Evolutionary conservation across 2,113 vertebrate species (phyloP).

Genomic region (Equus quagga): DNA sequence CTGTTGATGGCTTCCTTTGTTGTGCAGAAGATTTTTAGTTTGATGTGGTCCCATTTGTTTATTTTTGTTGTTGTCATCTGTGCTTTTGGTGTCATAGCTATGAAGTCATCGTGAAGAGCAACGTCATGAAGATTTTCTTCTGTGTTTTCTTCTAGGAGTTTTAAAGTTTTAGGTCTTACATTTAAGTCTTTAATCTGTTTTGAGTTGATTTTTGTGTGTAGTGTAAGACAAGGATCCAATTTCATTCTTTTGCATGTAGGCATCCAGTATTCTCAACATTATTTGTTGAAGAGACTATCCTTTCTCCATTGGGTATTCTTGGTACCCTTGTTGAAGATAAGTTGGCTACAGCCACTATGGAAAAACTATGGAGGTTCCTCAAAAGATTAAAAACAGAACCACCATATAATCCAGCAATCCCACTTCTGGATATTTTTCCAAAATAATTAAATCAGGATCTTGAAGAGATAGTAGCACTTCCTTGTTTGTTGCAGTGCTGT

Average conservation of each 20-base stretch:
- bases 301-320: neutral
- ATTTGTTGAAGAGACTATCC: neutral
- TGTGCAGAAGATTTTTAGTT: neutral
- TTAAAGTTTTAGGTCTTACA: neutral
- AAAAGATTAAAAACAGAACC: neutral
- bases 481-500: neutral
- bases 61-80: neutral
- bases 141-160: neutral
- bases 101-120: neutral
- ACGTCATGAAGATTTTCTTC: neutral
- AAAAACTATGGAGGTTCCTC: neutral
- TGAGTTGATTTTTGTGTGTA: neutral
- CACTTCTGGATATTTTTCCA: neutral
- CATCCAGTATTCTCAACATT: neutral
- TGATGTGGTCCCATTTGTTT: neutral
- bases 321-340: neutral
- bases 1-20: neutral
- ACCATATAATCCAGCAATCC: neutral
- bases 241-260: neutral
- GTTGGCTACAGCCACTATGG: neutral
- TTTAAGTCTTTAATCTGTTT: neutral
- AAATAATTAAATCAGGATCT: neutral
- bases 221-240: neutral
- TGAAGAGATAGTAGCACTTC: neutral
- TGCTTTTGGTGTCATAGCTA: neutral